Base-by-base conservation (phyloP, 2,113 vertebrate genomes). In the Piprites chloris region DNA sequence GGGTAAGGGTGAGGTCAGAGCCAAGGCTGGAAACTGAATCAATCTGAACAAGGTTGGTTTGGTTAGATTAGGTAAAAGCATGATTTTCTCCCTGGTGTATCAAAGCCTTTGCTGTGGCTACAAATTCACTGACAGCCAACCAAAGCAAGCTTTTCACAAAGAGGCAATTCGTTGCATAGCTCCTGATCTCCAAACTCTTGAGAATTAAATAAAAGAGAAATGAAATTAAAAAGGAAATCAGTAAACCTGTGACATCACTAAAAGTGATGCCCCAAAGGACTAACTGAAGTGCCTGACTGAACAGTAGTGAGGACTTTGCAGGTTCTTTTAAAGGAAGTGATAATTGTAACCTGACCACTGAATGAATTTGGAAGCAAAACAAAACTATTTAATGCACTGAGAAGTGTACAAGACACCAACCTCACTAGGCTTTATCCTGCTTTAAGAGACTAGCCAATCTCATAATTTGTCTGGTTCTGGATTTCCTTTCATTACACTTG, bases 1-100 rank as follows among this genome's bases (percentile, higher is more conserved):
- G 96, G 95, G 97, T 96, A 96, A 93, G 95, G 89, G 94, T 96
- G 84, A 96, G 96, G 93, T 97, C 88, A 96, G 95, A 96, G 89
- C 96, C 82, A 97, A 96, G 96, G 92, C 95, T 97, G 87, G 93
- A 90, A 96, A 74, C 90, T 90, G 90, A 97, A 97, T 97, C 93
- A 96, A 92, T 95, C 92, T 96, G 88, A 87, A 75, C 80, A 96
- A 91, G 90, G 87, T 68, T 89, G 76, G 78, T 95, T 96, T 95
- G 96, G 92, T 91, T 92, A 96, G 93, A 97, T 94, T 96, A 90
- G 89, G 81, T 96, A 96, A 97, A 93, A 88, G 73, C 55, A 62
- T 93, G 92, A 90, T 97, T 97, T 75, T 92, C 84, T 91, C 95
- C 93, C 79, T 75, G 76, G 92, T 90, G 92, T 90, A 95, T 91